These are phyloP conservation scores for Nezara viridula DNA, from an alignment of 2,888 invertebrate species.

Conservation along the genomic window DNA sequence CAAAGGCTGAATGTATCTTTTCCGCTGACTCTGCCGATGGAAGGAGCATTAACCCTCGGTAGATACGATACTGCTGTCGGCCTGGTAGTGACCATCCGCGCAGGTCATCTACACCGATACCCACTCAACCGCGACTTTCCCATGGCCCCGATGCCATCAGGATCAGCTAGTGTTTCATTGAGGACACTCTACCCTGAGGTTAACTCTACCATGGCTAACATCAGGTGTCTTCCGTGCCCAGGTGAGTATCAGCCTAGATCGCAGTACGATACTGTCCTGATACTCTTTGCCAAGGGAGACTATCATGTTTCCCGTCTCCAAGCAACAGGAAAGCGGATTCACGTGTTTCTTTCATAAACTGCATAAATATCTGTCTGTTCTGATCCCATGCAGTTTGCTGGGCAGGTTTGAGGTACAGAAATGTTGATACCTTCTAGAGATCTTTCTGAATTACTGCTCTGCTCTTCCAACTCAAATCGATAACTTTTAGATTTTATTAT, in stretches of 20 bases:
- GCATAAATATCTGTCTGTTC: too few relatives aligned
- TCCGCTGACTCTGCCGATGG: background rate
- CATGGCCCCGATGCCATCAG: background rate
- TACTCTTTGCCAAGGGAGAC: background rate
- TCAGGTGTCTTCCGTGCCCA: background rate
- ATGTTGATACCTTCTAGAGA: too few relatives aligned
- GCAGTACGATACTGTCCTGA: background rate
- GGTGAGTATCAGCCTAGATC: background rate
- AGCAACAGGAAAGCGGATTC: too few relatives aligned
- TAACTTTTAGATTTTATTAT: too few relatives aligned
- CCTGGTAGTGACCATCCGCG: background rate
- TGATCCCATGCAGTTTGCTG: too few relatives aligned
- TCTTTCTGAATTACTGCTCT: too few relatives aligned
- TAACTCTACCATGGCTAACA: background rate
- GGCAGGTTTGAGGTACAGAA: too few relatives aligned
- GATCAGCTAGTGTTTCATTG: slow-evolving; percentile 37
- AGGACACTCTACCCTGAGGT: slow-evolving; percentile 2
- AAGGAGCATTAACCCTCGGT: background rate
- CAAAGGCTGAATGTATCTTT: background rate
- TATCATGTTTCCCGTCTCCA: background rate
- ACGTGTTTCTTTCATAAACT: too few relatives aligned
- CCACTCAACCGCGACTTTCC: slow-evolving; percentile 26
- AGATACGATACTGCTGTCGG: background rate
- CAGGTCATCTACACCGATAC: slow-evolving; percentile 33
- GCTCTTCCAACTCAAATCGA: too few relatives aligned